Percentiles rank a stretch among this genome's conserved stretches.
phyloP scores from a whole-genome alignment of 2,113 vertebrate species.

The Okapia johnstoni region DNA sequence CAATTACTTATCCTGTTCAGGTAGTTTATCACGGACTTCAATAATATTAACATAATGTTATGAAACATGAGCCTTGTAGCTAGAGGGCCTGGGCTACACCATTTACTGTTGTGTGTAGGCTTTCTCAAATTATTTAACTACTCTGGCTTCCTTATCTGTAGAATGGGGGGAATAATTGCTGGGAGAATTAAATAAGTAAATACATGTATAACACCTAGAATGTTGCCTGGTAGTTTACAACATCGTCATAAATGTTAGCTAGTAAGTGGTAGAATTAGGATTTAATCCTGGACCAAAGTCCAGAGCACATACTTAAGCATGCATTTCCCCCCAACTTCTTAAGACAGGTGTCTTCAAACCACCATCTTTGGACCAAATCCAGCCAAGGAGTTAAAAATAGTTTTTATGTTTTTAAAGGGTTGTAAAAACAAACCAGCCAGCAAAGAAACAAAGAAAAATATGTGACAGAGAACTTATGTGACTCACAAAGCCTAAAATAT shows the following conservation, averaged over 20 bases:
- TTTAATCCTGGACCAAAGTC: not conserved
- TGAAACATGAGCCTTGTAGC: not conserved
- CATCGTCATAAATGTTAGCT: not conserved
- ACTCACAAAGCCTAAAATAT: conserved; percentile 24
- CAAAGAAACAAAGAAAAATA: conserved; percentile 18
- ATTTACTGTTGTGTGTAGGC: not conserved
- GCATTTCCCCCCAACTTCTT: not conserved
- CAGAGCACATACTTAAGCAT: not conserved
- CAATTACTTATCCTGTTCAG: not conserved
- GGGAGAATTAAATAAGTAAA: not conserved
- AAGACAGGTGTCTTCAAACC: not conserved
- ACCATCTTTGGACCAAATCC: not conserved
- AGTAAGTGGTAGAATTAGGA: not conserved
- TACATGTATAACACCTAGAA: not conserved
- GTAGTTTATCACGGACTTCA: not conserved
- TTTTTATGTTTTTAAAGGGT: not conserved
- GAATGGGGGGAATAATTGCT: not conserved
- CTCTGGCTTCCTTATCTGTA: not conserved
- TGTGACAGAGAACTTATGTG: not conserved
- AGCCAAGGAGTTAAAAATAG: not conserved
- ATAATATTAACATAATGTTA: not conserved
- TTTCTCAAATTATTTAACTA: not conserved
- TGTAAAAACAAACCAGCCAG: not conserved
- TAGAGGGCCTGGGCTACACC: not conserved
- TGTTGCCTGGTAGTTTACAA: not conserved